Evolutionary conservation across 1,140 invertebrate genomes (phyloP), one percentile per base, ranked within the genome.

Genomic region (Brachionus calyciflorus): DNA sequence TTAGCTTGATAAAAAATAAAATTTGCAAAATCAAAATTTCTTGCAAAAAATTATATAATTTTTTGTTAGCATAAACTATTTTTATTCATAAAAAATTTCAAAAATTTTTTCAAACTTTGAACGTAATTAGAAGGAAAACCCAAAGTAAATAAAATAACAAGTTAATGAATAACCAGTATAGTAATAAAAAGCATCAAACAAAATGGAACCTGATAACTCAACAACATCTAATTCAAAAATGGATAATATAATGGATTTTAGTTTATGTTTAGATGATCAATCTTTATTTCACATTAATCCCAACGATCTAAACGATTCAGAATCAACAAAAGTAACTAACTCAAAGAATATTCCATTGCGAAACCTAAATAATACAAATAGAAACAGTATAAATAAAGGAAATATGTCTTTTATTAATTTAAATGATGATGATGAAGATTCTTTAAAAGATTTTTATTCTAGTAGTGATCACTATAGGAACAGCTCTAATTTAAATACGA

Each of bases 61-160:
- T 41, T 17, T 5, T 37, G 33, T 60, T 60, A 60, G 2, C 55
- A 60, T 60, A 60, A 60, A 37, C 55, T 60, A 60, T 60, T 60
- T 60, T 37, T 60, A 60, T 40, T 37, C 30, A 30, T 17, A 60
- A 37, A 60, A n/a, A 33, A 17, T 60, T 17, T 6, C 33, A 60
- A 33, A n/a, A 37, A 37, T 37, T 60, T 0, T 17, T 19, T 14
- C 24, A 60, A 60, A 60, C 14, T 60, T 60, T 28, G 55, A 60
- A 60, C 55, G 30, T 60, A 60, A 60, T 37, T 33, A 19, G 19
- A 37, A 40, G n/a, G 19, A 60, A 33, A 19, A 60, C 33, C 17
- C 28, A 37, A 60, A 33, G 19, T 17, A 60, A 60, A 37, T 26
- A 26, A 26, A 55, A 26, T 3, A 30, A 55, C 33, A 5, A 5